Conservation (phyloP, 2,113 vertebrate species). For the Nerophis ophidion region DNA sequence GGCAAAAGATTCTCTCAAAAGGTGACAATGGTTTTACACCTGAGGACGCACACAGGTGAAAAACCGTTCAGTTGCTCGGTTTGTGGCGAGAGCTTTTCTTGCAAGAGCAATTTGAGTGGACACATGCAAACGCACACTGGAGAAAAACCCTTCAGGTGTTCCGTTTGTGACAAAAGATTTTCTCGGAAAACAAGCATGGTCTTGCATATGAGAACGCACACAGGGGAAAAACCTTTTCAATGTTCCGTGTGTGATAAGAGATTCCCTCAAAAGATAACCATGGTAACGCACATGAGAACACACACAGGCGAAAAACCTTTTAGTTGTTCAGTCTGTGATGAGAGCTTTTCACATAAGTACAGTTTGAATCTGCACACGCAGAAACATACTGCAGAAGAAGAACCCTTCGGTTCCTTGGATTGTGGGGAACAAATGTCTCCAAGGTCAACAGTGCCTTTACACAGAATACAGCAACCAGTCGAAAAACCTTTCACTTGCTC, state of each 20-base stretch:
- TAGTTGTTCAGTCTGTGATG: neutral
- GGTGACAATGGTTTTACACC: conserved; percentile 1
- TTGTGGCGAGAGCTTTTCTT: conserved; percentile 9
- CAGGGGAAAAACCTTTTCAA: no score
- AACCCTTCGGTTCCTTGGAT: no score
- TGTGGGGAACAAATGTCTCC: no score
- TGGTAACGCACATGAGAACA: neutral
- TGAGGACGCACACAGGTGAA: neutral
- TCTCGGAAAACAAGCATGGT: no score
- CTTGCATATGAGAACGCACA: no score
- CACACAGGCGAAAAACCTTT: neutral
- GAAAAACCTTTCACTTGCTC: no score
- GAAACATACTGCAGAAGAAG: neutral
- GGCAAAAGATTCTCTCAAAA: conserved; percentile 4
- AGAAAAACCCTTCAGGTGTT: neutral
- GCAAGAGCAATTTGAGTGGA: neutral
- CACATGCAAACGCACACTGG: neutral
- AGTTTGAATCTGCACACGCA: neutral
- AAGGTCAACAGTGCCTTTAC: no score
- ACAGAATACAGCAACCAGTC: no score
- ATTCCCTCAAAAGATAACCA: neutral
- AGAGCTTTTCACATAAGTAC: neutral
- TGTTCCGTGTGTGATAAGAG: no score
- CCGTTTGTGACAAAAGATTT: no score
- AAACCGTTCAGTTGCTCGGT: neutral